Percentiles rank a stretch among this genome's conserved stretches.
Evolutionary conservation across 2,888 invertebrate genomes (phyloP).

Genomic region (Tupiocoris notatus): DNA sequence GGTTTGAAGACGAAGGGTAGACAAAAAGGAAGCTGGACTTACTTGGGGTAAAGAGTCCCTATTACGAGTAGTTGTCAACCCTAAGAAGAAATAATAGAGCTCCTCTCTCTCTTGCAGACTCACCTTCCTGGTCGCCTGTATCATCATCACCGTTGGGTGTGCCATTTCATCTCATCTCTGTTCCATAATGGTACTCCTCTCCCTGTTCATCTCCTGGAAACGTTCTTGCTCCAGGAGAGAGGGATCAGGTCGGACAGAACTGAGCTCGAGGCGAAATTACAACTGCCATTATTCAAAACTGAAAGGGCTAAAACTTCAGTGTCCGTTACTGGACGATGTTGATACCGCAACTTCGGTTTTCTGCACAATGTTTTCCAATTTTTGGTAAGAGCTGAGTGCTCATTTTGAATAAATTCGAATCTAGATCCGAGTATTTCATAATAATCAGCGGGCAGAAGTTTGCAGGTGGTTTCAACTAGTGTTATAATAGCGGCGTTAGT

Average conservation of each 20-base stretch:
- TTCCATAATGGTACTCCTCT: no score
- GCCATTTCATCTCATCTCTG: background rate
- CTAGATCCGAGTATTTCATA: background rate
- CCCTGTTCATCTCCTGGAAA: background rate
- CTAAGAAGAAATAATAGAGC: conserved; percentile 45
- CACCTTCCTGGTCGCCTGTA: background rate
- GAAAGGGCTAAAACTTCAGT: background rate
- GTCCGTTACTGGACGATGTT: background rate
- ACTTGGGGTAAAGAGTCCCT: conserved; percentile 39
- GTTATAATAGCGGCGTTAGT: no score
- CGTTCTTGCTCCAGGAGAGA: background rate
- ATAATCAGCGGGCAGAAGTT: conserved; percentile 4
- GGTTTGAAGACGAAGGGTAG: background rate
- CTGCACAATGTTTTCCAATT: background rate
- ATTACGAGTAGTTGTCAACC: conserved; percentile 42
- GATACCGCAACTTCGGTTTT: background rate
- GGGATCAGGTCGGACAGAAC: background rate
- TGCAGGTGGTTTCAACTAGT: no score
- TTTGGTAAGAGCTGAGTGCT: background rate
- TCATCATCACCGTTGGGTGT: background rate
- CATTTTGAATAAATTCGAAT: background rate
- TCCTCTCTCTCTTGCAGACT: background rate
- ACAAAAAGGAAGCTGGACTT: background rate
- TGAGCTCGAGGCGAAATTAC: conserved; percentile 19
- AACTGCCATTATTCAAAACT: conserved; percentile 29